Percentiles rank a stretch among this genome's conserved stretches.
These are phyloP conservation scores for Varecia variegata DNA, from an alignment of 2,797 vertebrate species.

Conservation along the genomic window DNA sequence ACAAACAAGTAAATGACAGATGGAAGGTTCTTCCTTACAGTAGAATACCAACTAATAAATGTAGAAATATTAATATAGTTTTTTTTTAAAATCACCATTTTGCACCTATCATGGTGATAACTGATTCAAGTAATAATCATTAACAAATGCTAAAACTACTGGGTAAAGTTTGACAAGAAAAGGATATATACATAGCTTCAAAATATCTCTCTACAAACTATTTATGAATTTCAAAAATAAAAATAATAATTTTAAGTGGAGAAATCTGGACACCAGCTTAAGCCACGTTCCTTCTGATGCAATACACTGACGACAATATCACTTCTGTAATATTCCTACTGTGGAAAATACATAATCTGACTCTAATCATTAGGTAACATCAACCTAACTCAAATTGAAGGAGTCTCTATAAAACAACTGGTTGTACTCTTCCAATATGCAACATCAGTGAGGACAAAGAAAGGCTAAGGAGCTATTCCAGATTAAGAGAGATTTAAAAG, in stretches of 20 bases:
- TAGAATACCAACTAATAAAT: conserved; percentile 28
- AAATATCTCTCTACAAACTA: neutral
- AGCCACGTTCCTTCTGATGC: neutral
- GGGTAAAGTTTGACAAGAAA: neutral
- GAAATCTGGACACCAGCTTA: neutral
- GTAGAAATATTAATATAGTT: neutral
- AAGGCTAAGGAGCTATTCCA: neutral
- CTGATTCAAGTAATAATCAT: neutral
- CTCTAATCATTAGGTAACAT: neutral
- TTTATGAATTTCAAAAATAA: neutral
- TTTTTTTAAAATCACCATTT: neutral
- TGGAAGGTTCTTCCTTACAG: neutral
- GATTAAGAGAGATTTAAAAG: neutral
- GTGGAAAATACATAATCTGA: neutral
- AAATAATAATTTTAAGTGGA: neutral
- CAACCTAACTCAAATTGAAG: neutral
- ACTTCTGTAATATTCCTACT: neutral
- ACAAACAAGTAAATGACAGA: neutral
- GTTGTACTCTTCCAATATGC: neutral
- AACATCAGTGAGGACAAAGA: neutral
- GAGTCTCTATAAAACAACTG: neutral
- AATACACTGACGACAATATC: neutral
- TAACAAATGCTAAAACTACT: neutral
- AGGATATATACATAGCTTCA: neutral
- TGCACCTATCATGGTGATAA: neutral